Conservation (phyloP, 2,113 vertebrate genomes). For the Sisor rabdophorus region DNA sequence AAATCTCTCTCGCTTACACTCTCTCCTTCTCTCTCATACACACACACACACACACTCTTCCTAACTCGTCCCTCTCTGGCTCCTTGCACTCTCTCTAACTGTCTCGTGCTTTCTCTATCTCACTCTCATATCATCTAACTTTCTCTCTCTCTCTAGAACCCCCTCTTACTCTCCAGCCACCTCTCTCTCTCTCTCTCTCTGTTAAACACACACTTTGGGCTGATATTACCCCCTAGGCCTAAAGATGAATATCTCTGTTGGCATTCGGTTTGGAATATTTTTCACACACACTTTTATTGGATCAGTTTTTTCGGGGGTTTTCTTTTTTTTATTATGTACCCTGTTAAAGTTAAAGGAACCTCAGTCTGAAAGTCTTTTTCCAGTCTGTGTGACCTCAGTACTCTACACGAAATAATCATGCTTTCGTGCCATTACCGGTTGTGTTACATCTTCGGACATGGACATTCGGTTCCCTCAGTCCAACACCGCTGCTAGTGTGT, state of each 20-base stretch:
- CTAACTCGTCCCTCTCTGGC: too few species aligned
- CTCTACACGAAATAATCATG: not conserved
- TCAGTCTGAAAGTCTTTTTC: not conserved
- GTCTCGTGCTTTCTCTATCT: too few species aligned
- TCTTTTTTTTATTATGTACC: constrained; percentile 18
- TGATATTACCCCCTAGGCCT: constrained; percentile 36
- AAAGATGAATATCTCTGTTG: constrained; percentile 16
- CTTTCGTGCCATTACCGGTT: not conserved
- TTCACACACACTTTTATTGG: constrained; percentile 28
- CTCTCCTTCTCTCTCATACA: not conserved
- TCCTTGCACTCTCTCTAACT: too few species aligned
- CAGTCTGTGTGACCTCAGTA: not conserved
- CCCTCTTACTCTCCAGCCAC: too few species aligned
- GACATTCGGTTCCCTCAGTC: not conserved
- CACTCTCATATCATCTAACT: too few species aligned
- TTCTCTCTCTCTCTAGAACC: constrained; percentile 9
- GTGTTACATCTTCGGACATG: not conserved
- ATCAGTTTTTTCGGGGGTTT: not conserved
- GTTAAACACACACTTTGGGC: constrained; percentile 29
- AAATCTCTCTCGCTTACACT: not conserved
- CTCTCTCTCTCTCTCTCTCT: not conserved
- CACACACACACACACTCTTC: too few species aligned
- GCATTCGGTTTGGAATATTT: constrained; percentile 9
- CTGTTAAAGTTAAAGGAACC: not conserved
- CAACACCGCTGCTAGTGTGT: not conserved